These are phyloP conservation scores for Lepetodrilus schrolli DNA, from an alignment of 2,888 invertebrate species.

Conservation along the genomic window DNA sequence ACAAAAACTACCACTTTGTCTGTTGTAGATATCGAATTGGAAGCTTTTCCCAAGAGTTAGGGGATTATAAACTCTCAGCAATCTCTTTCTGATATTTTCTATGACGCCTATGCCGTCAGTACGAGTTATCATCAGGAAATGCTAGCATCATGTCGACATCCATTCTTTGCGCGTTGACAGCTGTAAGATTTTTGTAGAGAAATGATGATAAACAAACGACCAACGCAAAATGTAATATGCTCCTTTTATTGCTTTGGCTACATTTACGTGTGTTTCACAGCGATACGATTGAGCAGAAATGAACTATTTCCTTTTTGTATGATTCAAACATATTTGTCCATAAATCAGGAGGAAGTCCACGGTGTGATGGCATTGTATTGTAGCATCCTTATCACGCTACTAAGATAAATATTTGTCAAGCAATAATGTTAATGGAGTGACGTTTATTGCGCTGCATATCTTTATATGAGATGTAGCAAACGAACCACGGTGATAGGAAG, in stretches of 20 bases:
- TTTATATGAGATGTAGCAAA: too few species aligned
- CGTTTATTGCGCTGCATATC: not conserved
- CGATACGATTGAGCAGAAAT: not conserved
- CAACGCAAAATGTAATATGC: slow-evolving; percentile 4
- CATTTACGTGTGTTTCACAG: not conserved
- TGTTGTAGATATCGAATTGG: not conserved
- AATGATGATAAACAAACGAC: slow-evolving; percentile 17
- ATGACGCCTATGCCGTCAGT: not conserved
- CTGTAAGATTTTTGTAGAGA: not conserved
- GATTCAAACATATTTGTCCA: not conserved
- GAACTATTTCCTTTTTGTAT: not conserved
- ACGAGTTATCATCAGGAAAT: slow-evolving; percentile 15
- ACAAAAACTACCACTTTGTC: slow-evolving; percentile 16
- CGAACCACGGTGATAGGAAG: too few species aligned
- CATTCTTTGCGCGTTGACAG: not conserved
- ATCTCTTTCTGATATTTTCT: not conserved
- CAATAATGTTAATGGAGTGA: not conserved
- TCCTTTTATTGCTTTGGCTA: not conserved
- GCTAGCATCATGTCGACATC: not conserved
- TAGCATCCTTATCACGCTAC: too few species aligned
- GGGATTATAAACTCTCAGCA: slow-evolving; percentile 7
- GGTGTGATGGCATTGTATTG: too few species aligned
- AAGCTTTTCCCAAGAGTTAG: not conserved
- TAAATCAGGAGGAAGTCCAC: not conserved
- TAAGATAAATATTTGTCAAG: not conserved